These are phyloP conservation scores for Gasterosteus aculeatus DNA, from an alignment of 2,113 vertebrate species.

Conservation along the genomic window DNA sequence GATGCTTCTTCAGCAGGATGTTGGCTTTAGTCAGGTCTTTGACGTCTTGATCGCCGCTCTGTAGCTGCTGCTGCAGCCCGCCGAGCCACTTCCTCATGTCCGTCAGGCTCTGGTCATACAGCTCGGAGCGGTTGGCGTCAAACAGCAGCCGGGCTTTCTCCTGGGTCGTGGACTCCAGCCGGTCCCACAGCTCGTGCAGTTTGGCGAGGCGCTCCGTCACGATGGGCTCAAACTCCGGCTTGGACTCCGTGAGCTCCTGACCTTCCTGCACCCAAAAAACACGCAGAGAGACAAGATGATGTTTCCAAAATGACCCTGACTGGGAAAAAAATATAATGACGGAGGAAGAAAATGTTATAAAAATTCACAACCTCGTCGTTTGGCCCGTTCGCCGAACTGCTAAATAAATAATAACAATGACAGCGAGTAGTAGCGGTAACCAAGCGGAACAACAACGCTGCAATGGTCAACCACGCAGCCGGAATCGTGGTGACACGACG, in stretches of 20 bases:
- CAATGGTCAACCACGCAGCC: too few species aligned
- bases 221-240: constrained; percentile 81
- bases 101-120: constrained; percentile 85
- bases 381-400: too few species aligned
- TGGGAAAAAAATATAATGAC: background rate
- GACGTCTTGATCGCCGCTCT: constrained; percentile 81
- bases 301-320: background rate
- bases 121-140: constrained; percentile 87
- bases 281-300: background rate
- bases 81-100: constrained; percentile 89
- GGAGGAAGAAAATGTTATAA: too few species aligned
- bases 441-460: too few species aligned
- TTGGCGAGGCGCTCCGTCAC: constrained; percentile 82
- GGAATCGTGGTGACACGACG: too few species aligned
- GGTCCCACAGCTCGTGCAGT: constrained; percentile 86
- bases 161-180: constrained; percentile 82
- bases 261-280: constrained; percentile 83
- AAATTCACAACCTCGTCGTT: background rate
- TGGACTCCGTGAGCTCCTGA: constrained; percentile 83
- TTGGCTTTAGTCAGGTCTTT: constrained; percentile 92
- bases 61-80: constrained; percentile 85
- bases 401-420: too few species aligned
- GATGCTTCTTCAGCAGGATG: constrained; percentile 91
- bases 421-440: too few species aligned
- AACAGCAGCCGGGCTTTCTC: constrained; percentile 88